Conservation (phyloP, 2,797 vertebrate species). For the Apogon talboti region DNA sequence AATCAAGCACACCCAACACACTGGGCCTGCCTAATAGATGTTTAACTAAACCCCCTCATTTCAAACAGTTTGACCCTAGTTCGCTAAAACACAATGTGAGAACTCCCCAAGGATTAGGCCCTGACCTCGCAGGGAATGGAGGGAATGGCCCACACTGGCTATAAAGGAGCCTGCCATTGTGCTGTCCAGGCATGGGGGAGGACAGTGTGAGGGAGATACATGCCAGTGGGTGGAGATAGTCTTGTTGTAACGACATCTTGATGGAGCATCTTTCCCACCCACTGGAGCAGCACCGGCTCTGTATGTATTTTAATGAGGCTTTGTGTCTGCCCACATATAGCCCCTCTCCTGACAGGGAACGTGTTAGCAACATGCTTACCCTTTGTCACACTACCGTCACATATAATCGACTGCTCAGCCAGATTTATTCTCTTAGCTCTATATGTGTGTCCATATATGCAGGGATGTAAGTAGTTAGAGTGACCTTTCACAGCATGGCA, state of each 20-base stretch:
- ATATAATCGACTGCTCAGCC: slow-evolving; percentile 71
- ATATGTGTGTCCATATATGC: slow-evolving; percentile 61
- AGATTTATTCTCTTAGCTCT: slow-evolving; percentile 73
- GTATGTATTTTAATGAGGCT: slow-evolving; percentile 88
- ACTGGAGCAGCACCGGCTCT: slow-evolving; percentile 80
- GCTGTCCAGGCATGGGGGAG: slow-evolving; percentile 78
- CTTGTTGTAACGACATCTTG: slow-evolving; percentile 88
- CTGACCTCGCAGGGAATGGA: slow-evolving; percentile 80
- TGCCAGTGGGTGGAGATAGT: slow-evolving; percentile 86
- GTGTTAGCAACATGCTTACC: slow-evolving; percentile 82
- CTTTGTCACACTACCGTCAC: slow-evolving; percentile 80
- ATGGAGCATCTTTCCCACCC: slow-evolving; percentile 88
- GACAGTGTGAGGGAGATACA: slow-evolving; percentile 81
- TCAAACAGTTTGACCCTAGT: slow-evolving; percentile 87
- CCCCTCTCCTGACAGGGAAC: slow-evolving; percentile 76
- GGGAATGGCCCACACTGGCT: slow-evolving; percentile 76
- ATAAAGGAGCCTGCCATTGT: slow-evolving; percentile 85
- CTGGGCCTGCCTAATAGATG: slow-evolving; percentile 85
- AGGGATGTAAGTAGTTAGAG: slow-evolving; percentile 63
- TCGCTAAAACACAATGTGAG: slow-evolving; percentile 86
- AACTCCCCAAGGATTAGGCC: slow-evolving; percentile 87
- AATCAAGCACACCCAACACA: slow-evolving; percentile 82
- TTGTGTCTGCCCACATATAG: slow-evolving; percentile 84
- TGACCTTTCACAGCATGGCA: slow-evolving; percentile 66
- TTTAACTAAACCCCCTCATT: slow-evolving; percentile 89